A percentile compares a stretch with the other conserved stretches of the same genome.
Evolutionary conservation across 2,113 vertebrate genomes (phyloP).

Genomic region (Galeopterus variegatus): DNA sequence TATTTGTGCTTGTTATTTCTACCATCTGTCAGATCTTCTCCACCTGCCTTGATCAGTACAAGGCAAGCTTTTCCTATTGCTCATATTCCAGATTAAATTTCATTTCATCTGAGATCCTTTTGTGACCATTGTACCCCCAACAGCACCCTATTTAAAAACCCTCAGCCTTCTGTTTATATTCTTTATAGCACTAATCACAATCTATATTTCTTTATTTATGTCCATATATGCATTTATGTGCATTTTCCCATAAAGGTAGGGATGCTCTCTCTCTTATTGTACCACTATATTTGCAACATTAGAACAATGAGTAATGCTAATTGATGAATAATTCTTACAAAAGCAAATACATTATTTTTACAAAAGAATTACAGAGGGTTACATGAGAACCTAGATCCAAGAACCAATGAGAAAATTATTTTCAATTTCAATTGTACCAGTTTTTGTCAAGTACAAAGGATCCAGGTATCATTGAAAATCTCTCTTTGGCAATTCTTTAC

Average conservation of each 20-base stretch:
- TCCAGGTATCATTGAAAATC: background rate
- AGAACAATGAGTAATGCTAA: background rate
- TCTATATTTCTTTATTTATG: background rate
- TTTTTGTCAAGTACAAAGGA: background rate
- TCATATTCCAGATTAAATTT: background rate
- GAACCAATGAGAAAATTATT: background rate
- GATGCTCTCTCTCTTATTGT: background rate
- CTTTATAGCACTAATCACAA: background rate
- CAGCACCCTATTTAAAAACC: background rate
- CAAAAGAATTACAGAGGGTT: background rate
- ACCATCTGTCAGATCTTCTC: background rate
- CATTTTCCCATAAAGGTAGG: background rate
- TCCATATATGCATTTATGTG: background rate
- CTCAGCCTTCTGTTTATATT: background rate
- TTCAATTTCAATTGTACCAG: background rate
- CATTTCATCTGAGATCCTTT: background rate
- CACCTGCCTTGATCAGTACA: background rate
- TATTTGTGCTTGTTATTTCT: background rate
- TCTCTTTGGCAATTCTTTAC: background rate
- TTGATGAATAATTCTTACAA: constrained; percentile 5
- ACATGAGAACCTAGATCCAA: background rate
- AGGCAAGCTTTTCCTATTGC: background rate
- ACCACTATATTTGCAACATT: background rate
- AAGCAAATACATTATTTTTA: background rate
- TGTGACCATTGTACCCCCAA: background rate